A percentile compares a stretch with the other conserved stretches of the same genome.
Conservation (phyloP, 2,888 invertebrate genomes). For the Scaptodrosophila latifasciaeformis region DNA sequence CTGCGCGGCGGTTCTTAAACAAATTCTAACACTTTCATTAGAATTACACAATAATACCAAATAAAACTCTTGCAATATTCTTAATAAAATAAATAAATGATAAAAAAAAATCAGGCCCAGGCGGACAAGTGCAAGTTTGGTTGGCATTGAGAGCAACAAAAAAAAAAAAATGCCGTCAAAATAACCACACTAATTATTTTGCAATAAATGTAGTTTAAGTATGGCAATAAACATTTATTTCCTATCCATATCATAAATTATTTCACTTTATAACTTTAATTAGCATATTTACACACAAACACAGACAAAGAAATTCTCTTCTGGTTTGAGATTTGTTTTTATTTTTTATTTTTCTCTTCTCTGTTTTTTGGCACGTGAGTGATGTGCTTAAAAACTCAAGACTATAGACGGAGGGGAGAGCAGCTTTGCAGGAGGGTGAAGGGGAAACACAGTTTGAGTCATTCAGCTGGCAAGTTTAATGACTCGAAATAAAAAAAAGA, state of each 20-base stretch:
- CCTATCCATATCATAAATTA: conserved; percentile 60
- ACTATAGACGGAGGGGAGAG: background rate
- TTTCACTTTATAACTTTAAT: conserved; percentile 63
- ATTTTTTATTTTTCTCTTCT: too few species aligned
- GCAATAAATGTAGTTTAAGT: conserved; percentile 69
- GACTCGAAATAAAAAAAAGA: conserved; percentile 41
- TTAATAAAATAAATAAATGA: background rate
- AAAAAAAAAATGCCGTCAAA: background rate
- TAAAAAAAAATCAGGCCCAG: conserved; percentile 38
- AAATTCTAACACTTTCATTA: too few species aligned
- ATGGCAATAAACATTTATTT: conserved; percentile 64
- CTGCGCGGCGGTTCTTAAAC: conserved; percentile 27
- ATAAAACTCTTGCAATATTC: conserved; percentile 5
- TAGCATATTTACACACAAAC: conserved; percentile 34
- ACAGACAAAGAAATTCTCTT: too few species aligned
- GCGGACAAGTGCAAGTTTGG: conserved; percentile 56
- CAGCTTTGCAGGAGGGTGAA: background rate
- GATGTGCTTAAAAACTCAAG: conserved; percentile 2
- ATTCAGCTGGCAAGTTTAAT: conserved; percentile 51
- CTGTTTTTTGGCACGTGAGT: conserved; percentile 10
- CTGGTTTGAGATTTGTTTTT: too few species aligned
- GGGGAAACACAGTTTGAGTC: conserved; percentile 54
- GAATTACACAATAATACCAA: too few species aligned
- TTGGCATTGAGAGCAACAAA: conserved; percentile 18
- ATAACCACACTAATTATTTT: conserved; percentile 64